Evolutionary conservation across 2,797 vertebrate genomes (phyloP), one percentile per base, ranked within the genome.

Genomic region (Macropodus opercularis): DNA sequence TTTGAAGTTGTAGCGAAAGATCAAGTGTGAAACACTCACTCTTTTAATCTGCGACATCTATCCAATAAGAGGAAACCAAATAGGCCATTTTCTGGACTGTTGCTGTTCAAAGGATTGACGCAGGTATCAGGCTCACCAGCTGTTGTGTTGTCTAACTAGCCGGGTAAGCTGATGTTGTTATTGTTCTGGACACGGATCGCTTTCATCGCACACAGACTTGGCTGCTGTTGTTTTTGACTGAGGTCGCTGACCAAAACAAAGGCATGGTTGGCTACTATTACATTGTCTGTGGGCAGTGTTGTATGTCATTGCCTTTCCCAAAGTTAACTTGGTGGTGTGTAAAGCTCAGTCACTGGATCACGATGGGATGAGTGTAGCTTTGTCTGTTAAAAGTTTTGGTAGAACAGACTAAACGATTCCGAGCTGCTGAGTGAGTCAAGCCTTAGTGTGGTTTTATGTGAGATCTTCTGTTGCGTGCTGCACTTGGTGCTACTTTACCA

Each of bases 221-320:
- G 15, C 86, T 81, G 86, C 81, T 89, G 89, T 79, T 83, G 85
- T 85, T 82, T 79, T 77, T 72, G 63, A 72, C 63, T 1, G 15
- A 44, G 63, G 68, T 23, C 81, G 70, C 44, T 66, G 69, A 78
- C 73, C 19, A 32, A 65, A 77, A 62, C 61, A 7, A 21, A 13
- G 39, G 23, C 39, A 22, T 47, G 42, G 44, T 5, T 52, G 75
- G 44, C 76, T 83, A 55, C 73, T 82, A 72, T 83, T 50, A n/a
- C 54, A 31, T 60, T 8, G 1, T 53, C 32, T 46, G 10, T 54
- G 26, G 64, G 41, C 40, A 69, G 72, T 81, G 76, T 90, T 80
- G 71, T 63, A 58, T 91, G 73, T 87, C 84, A 73, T 44, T 27
- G 23, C 50, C 44, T 50, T 40, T 22, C 29, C 21, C 32, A 5